Evolutionary conservation across 1,140 invertebrate species (phyloP), one percentile per base, ranked within the genome.

Genomic region (Halictus rubicundus): DNA sequence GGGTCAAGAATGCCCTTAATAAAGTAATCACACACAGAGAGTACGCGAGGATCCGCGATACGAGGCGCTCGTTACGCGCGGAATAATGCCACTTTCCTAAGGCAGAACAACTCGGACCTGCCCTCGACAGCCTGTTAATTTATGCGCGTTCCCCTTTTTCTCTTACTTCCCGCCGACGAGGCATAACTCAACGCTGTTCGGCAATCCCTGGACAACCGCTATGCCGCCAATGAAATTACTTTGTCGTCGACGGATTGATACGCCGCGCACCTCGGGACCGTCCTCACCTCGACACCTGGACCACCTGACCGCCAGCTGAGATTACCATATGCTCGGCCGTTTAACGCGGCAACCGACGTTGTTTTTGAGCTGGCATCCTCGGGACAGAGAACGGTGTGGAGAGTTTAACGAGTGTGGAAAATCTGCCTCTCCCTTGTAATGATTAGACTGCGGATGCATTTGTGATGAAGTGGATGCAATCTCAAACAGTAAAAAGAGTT

Each of bases 1-100:
- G 70, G 89, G 89, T 90, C 89, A 90, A 87, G 87, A 89, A 90
- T 91, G 89, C 89, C 90, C 90, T 90, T 91, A 90, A 91, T 90
- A 91, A 90, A 91, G 83, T 89, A 90, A 88, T 83, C 87, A 85
- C 84, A 46, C 42, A 46, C 42, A 14, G 42, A 46, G 42, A 46
- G 42, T 46, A 72, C 71, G 77, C 57, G 70, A 74, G 80, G 83
- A 86, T 76, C 75, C 80, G 63, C 76, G 80, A 72, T 75, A 85
- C 61, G 75, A 76, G 83, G 37, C 72, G 84, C 74, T 83, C 81
- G 84, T 86, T 86, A 83, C 68, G 65, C 37, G n/a, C 19, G 59
- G 27, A 57, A 52, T 21, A 52, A 52, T 21, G 12, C 42, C 42
- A 46, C 42, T 46, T 46, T 46, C 42, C 42, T 46, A 14, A 32